Percentiles rank a stretch among this genome's conserved stretches.
phyloP scores from a whole-genome alignment of 2,113 vertebrate species.

The Caloenas nicobarica region DNA sequence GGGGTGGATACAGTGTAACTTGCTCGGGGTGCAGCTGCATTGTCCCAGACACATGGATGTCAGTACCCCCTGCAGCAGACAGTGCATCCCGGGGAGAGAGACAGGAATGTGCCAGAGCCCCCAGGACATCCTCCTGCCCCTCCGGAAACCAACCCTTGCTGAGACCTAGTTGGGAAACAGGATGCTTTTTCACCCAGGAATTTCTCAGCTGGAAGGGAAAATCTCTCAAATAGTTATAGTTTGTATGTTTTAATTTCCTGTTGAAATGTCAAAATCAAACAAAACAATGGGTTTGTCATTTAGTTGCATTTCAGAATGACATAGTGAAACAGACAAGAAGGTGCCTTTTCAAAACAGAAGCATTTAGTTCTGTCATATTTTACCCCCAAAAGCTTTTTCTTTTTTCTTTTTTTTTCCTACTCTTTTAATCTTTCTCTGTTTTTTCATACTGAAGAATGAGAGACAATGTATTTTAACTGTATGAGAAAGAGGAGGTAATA shows the following conservation, averaged over 20 bases:
- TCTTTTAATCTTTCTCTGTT: background rate
- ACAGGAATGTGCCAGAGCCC: background rate
- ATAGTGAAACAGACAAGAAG: background rate
- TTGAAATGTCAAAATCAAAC: background rate
- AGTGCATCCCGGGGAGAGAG: background rate
- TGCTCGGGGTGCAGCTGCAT: background rate
- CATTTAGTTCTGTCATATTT: background rate
- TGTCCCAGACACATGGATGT: background rate
- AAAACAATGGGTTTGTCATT: background rate
- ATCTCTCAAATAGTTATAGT: background rate
- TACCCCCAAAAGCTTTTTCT: background rate
- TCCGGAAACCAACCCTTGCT: background rate
- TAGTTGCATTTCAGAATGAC: background rate
- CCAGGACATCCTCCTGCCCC: background rate
- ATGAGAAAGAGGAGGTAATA: background rate
- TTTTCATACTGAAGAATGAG: background rate
- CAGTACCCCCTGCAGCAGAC: background rate
- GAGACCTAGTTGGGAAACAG: background rate
- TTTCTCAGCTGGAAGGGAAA: background rate
- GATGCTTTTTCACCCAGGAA: background rate
- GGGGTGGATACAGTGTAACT: background rate
- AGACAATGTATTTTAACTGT: background rate
- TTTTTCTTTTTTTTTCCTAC: background rate
- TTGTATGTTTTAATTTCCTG: background rate
- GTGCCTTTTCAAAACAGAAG: background rate